These are phyloP conservation scores for Neostethus bicornis DNA, from an alignment of 2,797 vertebrate species.

Conservation along the genomic window DNA sequence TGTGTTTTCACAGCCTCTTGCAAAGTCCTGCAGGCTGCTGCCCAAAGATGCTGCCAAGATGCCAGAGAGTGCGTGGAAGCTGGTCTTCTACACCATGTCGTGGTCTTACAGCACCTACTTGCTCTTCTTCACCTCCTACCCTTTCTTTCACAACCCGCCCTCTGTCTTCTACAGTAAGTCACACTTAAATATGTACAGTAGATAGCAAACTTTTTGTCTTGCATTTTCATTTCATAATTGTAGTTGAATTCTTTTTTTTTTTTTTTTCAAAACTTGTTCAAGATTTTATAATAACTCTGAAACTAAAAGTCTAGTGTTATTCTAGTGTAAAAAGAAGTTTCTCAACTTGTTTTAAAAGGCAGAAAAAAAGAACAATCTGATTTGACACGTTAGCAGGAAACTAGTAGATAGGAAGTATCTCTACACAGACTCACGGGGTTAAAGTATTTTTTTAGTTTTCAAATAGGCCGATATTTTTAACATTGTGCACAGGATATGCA, in stretches of 20 bases:
- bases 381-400: conserved; percentile 31
- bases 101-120: conserved; percentile 93
- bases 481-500: background rate
- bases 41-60: conserved; percentile 93
- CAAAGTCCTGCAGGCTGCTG: conserved; percentile 83
- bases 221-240: background rate
- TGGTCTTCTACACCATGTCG: conserved; percentile 91
- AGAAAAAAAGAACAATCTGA: conserved; percentile 15
- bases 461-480: conserved; percentile 28
- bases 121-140: conserved; percentile 91
- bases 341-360: background rate
- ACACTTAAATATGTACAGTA: background rate
- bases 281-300: too few relatives aligned
- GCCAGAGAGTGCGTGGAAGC: conserved; percentile 97
- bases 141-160: conserved; percentile 91
- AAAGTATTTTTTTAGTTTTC: conserved; percentile 27
- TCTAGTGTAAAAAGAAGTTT: background rate
- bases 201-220: background rate
- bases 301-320: background rate
- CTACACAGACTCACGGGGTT: conserved; percentile 10
- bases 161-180: conserved; percentile 91
- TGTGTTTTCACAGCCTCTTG: conserved; percentile 83
- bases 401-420: conserved; percentile 12
- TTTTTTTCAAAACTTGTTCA: too few relatives aligned
- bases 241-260: background rate